phyloP scores from a whole-genome alignment of 2,113 vertebrate species.

The Thamnophis sirtalis region DNA sequence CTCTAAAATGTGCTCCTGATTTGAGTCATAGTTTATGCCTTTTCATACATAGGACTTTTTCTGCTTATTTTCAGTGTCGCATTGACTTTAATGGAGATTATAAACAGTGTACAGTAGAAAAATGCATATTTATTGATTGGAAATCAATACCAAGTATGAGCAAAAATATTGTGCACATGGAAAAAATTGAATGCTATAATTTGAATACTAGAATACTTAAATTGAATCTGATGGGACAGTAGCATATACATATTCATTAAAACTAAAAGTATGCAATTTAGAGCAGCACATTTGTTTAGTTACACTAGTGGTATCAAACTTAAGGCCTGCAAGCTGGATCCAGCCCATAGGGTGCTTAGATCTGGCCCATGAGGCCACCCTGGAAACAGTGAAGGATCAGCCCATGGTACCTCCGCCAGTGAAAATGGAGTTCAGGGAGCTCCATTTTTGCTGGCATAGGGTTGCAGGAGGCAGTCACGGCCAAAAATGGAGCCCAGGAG shows the following conservation, averaged over 20 bases:
- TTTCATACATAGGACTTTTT: neutral
- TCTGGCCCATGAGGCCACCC: too few species aligned
- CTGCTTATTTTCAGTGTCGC: slow-evolving; percentile 47
- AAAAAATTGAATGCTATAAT: neutral
- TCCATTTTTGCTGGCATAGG: too few species aligned
- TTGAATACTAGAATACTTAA: neutral
- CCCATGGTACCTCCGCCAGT: too few species aligned
- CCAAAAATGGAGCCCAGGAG: too few species aligned
- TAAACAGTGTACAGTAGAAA: slow-evolving; percentile 33
- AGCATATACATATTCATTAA: slow-evolving; percentile 21
- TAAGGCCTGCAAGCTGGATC: too few species aligned
- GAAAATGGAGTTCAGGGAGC: too few species aligned
- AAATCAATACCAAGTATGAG: slow-evolving; percentile 39
- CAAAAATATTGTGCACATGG: slow-evolving; percentile 32
- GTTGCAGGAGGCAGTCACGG: too few species aligned
- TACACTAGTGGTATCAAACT: too few species aligned
- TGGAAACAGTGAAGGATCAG: too few species aligned
- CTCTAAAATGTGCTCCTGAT: slow-evolving; percentile 20
- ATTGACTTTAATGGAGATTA: slow-evolving; percentile 31
- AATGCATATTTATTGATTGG: slow-evolving; percentile 32
- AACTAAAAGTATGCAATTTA: neutral
- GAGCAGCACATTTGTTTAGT: neutral
- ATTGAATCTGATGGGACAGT: neutral
- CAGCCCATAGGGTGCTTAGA: too few species aligned
- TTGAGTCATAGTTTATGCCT: neutral